phyloP scores from a whole-genome alignment of 2,888 invertebrate species.

The Sialis lutaria region DNA sequence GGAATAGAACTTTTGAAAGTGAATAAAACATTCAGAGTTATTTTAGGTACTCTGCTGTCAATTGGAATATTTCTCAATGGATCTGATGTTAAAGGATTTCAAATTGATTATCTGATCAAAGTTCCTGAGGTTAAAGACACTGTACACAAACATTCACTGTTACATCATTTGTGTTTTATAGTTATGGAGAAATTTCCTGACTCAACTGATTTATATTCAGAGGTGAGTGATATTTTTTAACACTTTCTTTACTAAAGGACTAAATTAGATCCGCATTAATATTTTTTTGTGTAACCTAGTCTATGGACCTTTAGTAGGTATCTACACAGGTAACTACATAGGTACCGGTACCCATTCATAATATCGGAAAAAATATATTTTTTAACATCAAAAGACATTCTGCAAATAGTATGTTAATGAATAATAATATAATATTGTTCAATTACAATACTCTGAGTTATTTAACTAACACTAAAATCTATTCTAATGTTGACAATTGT shows the following conservation, averaged over 20 bases:
- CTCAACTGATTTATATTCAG: conserved; percentile 92
- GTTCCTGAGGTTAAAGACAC: conserved; percentile 98
- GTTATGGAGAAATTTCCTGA: conserved; percentile 94
- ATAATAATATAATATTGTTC: no score
- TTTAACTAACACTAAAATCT: no score
- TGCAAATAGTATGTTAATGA: no score
- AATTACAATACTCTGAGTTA: no score
- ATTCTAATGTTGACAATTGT: no score
- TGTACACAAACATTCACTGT: conserved; percentile 93
- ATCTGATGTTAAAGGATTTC: conserved; percentile 84
- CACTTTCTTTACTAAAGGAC: not conserved
- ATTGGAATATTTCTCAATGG: conserved; percentile 96
- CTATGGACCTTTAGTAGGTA: no score
- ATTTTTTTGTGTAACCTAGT: no score
- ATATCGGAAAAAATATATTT: no score
- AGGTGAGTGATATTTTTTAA: conserved; percentile 35
- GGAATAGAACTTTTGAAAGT: conserved; percentile 81
- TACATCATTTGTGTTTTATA: conserved; percentile 94
- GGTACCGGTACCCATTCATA: no score
- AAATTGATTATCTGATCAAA: conserved; percentile 92
- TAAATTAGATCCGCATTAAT: no score
- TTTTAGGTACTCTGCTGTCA: conserved; percentile 81
- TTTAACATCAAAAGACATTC: no score
- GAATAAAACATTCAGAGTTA: conserved; percentile 89
- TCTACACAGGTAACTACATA: no score